Evolutionary conservation across 2,888 invertebrate species (phyloP), one percentile per base, ranked within the genome.

Genomic region (Amphimallon solstitiale): DNA sequence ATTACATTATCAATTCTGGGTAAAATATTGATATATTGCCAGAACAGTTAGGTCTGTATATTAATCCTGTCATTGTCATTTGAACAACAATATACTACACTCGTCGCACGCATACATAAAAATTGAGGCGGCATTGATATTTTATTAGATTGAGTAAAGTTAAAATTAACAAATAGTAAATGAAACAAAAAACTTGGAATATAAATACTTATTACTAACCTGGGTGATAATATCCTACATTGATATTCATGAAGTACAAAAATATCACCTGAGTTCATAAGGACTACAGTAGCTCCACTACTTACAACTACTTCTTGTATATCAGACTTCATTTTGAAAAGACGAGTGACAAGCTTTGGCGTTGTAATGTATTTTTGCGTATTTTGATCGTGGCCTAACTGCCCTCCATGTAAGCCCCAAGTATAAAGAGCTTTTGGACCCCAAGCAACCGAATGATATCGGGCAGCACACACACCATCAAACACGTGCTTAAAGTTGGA

Each of bases 391-490:
- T 91, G 91, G 1, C 93, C 94, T 74, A 95, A 82, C 77, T 95
- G 95, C 0, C 95, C 95, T 59, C 88, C 86, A 83, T 95, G 93
- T 2, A 88, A 83, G 1, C 95, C 95, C 90, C 92, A 95, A 0
- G 92, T 90, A 79, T 88, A 93, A 0, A 94, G 81, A 0, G 85
- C 85, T 23, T 85, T 80, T 0, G 80, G 66, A 78, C 88, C 86
- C 87, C 91, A 86, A 10, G 87, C 88, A 1, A 92, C 88, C 0
- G 91, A 90, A 81, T 95, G 93, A 68, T 86, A 89, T 7, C 90
- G 85, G 1, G 89, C 89, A 4, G 92, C 90, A 73, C 88, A 86
- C 0, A 94, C 85, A 0, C 90, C 86, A 4, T 81, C 70, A 0
- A 85, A 80, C 15, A 84, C 71, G 21, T 84, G 73, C 49, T 84